Conservation (phyloP, 2,888 invertebrate genomes). For the Melanostoma mellinum region DNA sequence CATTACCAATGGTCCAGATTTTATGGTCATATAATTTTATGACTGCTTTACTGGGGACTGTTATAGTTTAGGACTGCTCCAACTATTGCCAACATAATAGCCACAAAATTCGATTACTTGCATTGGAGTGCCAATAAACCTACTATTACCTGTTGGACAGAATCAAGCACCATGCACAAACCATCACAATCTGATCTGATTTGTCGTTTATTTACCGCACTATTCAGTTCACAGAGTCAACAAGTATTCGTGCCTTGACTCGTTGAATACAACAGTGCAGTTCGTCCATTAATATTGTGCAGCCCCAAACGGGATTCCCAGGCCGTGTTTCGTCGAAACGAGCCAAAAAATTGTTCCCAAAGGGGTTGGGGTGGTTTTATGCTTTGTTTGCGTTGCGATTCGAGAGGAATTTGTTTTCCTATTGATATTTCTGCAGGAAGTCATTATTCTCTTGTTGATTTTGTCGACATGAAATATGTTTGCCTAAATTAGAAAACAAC, state of each 20-base stretch:
- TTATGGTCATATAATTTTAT: conserved; percentile 41
- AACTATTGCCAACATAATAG: conserved; percentile 16
- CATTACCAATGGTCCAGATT: conserved; percentile 39
- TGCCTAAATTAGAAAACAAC: conserved; percentile 12
- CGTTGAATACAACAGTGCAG: neutral
- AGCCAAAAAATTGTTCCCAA: too few species aligned
- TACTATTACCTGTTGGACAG: conserved; percentile 35
- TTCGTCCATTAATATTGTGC: neutral
- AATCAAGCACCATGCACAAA: neutral
- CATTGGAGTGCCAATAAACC: conserved; percentile 13
- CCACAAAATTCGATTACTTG: conserved; percentile 33
- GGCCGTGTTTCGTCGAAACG: too few species aligned
- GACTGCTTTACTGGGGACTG: neutral
- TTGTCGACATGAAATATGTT: conserved; percentile 9
- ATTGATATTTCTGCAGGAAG: conserved; percentile 21
- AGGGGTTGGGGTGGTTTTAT: too few species aligned
- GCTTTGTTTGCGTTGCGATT: too few species aligned
- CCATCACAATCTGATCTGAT: neutral
- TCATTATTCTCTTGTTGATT: conserved; percentile 22
- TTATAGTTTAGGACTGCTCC: neutral
- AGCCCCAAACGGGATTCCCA: too few species aligned
- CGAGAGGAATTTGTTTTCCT: conserved; percentile 14
- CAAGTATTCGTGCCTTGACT: conserved; percentile 15
- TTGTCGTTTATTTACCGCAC: neutral
- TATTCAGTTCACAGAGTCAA: conserved; percentile 4